A percentile compares a stretch with the other conserved stretches of the same genome.
Evolutionary conservation across 2,888 invertebrate species (phyloP).

Genomic region (Cartodere bifasciata): DNA sequence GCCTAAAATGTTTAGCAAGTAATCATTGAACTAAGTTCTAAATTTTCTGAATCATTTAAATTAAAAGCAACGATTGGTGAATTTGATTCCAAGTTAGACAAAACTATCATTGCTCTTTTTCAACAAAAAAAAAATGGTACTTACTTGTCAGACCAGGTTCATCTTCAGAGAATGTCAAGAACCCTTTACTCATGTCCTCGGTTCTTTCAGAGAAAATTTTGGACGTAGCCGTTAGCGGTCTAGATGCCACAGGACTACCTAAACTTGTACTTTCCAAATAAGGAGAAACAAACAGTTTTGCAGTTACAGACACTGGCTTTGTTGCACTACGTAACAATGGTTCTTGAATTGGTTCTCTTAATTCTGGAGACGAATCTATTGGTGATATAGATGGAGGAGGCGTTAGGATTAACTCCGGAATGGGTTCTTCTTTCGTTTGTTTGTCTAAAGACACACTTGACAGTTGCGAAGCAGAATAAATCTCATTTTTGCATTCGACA

Average conservation of each 20-base stretch:
- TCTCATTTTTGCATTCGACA: constrained; percentile 66
- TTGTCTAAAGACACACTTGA: constrained; percentile 22
- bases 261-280: constrained; percentile 9
- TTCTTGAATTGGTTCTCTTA: too few relatives aligned
- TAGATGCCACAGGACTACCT: constrained; percentile 16
- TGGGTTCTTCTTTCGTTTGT: constrained; percentile 15
- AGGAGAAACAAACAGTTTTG: constrained; percentile 28
- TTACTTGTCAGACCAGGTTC: constrained; percentile 75
- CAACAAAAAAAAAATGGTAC: constrained; percentile 35
- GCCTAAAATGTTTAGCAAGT: too few relatives aligned
- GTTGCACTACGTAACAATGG: constrained; percentile 7
- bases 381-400: not conserved
- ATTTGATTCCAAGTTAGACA: too few relatives aligned
- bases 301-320: constrained; percentile 25
- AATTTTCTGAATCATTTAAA: too few relatives aligned
- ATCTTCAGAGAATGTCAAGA: constrained; percentile 76
- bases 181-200: constrained; percentile 90
- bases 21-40: too few relatives aligned
- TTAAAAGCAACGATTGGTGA: too few relatives aligned
- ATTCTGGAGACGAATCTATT: too few relatives aligned
- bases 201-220: constrained; percentile 71
- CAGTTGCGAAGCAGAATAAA: constrained; percentile 55
- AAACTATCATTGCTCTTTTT: too few relatives aligned
- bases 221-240: constrained; percentile 56
- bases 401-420: not conserved